Percentiles rank a stretch among this genome's conserved stretches.
Conservation (phyloP, 2,888 invertebrate genomes). For the Luperina testacea region DNA sequence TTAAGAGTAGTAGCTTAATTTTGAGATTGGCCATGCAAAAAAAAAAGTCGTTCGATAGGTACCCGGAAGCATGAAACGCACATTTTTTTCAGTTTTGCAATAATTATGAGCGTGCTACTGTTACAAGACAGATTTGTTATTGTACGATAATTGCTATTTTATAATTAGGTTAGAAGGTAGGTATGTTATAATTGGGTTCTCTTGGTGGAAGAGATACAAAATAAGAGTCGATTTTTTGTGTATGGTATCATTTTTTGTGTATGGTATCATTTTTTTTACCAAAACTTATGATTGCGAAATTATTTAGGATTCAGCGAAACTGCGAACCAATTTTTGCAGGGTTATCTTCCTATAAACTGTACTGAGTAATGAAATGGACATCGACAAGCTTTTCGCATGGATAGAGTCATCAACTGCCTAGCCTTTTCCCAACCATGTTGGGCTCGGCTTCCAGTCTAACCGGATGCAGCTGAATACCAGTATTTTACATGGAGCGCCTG, state of each 20-base stretch:
- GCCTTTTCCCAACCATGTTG: too few relatives aligned
- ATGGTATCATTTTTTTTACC: background rate
- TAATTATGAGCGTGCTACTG: background rate
- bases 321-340: too few relatives aligned
- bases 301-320: background rate
- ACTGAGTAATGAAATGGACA: background rate
- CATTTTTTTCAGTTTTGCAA: background rate
- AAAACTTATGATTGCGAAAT: background rate
- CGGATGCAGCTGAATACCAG: too few relatives aligned
- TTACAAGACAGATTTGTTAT: background rate
- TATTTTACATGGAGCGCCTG: too few relatives aligned
- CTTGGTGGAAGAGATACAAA: background rate
- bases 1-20: background rate
- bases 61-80: too few relatives aligned
- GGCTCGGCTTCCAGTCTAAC: too few relatives aligned
- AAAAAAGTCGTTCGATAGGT: background rate
- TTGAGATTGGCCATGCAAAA: background rate
- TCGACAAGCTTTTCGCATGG: background rate
- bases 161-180: background rate
- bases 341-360: background rate
- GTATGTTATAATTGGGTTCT: too few relatives aligned
- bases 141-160: background rate
- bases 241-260: background rate
- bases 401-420: too few relatives aligned
- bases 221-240: background rate